Evolutionary conservation across 1,140 invertebrate species (phyloP).

Genomic region (Asobara japonica): DNA sequence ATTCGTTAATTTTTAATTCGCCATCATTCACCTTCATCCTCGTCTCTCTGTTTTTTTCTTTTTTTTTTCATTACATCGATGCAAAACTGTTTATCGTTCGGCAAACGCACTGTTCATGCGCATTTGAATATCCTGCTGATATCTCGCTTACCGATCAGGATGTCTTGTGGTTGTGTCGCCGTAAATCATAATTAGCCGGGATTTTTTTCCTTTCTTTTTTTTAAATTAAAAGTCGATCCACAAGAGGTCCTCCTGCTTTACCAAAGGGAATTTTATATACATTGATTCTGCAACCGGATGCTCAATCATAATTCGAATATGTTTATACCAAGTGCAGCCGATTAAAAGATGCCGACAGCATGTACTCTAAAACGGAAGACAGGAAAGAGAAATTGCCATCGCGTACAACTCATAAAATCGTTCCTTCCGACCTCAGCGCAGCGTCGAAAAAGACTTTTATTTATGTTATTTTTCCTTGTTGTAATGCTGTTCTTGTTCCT

Average conservation of each 20-base stretch:
- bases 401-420: not conserved
- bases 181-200: slow-evolving; percentile 65
- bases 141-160: slow-evolving; percentile 61
- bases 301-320: slow-evolving; percentile 52
- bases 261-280: not conserved
- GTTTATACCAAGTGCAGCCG: slow-evolving; percentile 45
- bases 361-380: slow-evolving; percentile 24
- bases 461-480: not conserved
- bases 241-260: slow-evolving; percentile 19
- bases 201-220: no score
- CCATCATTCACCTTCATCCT: slow-evolving; percentile 36
- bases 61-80: slow-evolving; percentile 42
- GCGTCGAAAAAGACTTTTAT: not conserved
- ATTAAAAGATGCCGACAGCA: slow-evolving; percentile 45
- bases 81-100: slow-evolving; percentile 41
- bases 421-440: not conserved
- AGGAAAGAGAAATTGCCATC: not conserved
- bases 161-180: slow-evolving; percentile 56
- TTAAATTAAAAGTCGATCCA: slow-evolving; percentile 54
- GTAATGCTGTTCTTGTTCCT: not conserved
- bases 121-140: slow-evolving; percentile 62
- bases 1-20: slow-evolving; percentile 31
- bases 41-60: slow-evolving; percentile 19
- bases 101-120: slow-evolving; percentile 51
- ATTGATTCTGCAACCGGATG: slow-evolving; percentile 29